Conservation (phyloP, 2,888 invertebrate genomes). For the Agrotis segetum region DNA sequence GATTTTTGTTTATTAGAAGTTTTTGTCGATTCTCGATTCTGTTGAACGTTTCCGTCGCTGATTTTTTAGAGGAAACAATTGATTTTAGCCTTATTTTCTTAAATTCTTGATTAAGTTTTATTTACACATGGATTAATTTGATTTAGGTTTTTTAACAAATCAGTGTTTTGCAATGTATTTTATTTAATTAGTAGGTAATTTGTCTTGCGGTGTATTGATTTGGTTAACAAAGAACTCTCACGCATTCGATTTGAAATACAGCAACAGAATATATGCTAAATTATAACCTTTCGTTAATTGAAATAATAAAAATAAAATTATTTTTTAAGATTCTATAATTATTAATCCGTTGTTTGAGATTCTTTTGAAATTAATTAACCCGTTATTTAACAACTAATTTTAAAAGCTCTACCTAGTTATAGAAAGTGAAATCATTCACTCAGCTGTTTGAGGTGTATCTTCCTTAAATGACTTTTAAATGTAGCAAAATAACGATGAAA, state of each 20-base stretch:
- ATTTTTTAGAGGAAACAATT: conserved; percentile 42
- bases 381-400: neutral
- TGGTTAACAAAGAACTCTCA: conserved; percentile 11
- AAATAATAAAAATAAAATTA: neutral
- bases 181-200: neutral
- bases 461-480: neutral
- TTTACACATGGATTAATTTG: conserved; percentile 13
- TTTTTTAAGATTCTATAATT: neutral
- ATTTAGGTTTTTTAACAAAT: neutral
- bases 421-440: conserved; percentile 33
- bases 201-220: neutral
- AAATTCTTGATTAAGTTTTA: neutral
- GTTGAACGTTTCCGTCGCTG: conserved; percentile 41
- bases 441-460: neutral
- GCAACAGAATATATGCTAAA: conserved; percentile 9
- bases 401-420: neutral
- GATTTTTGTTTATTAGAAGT: conserved; percentile 63
- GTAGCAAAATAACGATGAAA: neutral
- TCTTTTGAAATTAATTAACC: neutral
- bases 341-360: neutral
- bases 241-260: neutral
- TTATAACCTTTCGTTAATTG: neutral
- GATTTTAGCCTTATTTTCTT: conserved; percentile 7
- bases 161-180: neutral
- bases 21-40: conserved; percentile 47